Evolutionary conservation across 2,797 vertebrate species (phyloP).

Genomic region (Helicolenus hilgendorfi): DNA sequence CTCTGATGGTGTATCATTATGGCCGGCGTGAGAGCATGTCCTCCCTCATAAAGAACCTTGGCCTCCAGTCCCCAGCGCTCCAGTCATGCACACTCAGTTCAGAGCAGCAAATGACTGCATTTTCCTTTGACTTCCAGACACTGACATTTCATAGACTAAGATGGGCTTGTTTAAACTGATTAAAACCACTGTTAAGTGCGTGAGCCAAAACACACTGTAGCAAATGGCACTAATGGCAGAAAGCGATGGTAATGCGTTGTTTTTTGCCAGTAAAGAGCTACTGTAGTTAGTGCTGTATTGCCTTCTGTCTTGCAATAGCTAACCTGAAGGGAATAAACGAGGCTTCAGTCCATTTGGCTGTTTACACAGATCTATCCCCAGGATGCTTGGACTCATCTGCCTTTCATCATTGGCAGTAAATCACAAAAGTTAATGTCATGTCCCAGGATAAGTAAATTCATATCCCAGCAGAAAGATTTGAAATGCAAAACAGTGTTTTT

Average conservation of each 20-base stretch:
- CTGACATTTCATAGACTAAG: background rate
- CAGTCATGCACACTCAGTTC: slow-evolving; percentile 17
- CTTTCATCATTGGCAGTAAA: slow-evolving; percentile 18
- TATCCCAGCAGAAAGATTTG: slow-evolving; percentile 11
- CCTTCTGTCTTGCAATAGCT: background rate
- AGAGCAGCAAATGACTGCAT: slow-evolving; percentile 29
- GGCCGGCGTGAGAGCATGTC: slow-evolving; percentile 9
- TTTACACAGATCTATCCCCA: slow-evolving; percentile 15
- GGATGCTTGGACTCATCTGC: slow-evolving; percentile 26
- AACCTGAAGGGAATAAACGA: slow-evolving; percentile 23
- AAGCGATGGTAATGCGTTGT: background rate
- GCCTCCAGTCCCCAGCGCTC: slow-evolving; percentile 31
- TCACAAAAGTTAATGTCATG: background rate
- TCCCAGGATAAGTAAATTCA: slow-evolving; percentile 23
- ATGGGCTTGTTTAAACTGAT: slow-evolving; percentile 5
- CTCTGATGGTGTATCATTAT: slow-evolving; percentile 65
- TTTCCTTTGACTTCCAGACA: slow-evolving; percentile 2
- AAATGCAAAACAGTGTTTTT: slow-evolving; percentile 12
- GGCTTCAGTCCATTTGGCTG: slow-evolving; percentile 27
- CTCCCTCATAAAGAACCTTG: slow-evolving; percentile 55
- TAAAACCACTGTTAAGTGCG: background rate
- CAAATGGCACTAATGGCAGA: slow-evolving; percentile 12
- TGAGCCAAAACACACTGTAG: background rate
- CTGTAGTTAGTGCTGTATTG: background rate
- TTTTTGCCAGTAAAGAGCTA: background rate